Conservation (phyloP, 1,140 invertebrate species). For the Halyomorpha halys region DNA sequence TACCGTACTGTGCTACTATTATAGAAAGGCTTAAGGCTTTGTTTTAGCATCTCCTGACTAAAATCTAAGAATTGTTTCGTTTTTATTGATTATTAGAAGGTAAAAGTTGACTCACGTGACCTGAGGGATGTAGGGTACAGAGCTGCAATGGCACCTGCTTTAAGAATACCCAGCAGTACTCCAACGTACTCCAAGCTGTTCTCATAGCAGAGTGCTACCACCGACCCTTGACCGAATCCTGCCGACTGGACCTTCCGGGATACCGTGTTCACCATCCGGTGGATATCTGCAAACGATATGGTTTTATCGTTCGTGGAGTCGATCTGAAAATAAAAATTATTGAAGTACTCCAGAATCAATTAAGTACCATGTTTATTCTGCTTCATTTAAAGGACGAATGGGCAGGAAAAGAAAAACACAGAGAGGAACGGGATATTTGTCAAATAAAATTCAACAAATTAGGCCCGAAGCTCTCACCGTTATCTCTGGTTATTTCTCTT, state of each 20-base stretch:
- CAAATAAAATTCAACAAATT: too few relatives aligned
- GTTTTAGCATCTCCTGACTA: too few relatives aligned
- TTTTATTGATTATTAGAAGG: too few relatives aligned
- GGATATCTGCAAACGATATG: neutral
- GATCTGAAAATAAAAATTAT: neutral
- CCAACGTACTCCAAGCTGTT: slow-evolving; percentile 1
- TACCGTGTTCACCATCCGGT: neutral
- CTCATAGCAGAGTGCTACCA: neutral
- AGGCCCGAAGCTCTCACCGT: too few relatives aligned
- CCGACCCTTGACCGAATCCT: neutral
- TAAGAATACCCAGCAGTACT: neutral
- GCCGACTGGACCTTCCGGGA: neutral
- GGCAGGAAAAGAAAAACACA: too few relatives aligned
- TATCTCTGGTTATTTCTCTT: too few relatives aligned
- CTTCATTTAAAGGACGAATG: too few relatives aligned
- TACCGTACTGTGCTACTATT: too few relatives aligned
- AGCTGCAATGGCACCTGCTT: slow-evolving; percentile 1
- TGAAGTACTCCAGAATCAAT: neutral
- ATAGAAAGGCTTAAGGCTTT: too few relatives aligned
- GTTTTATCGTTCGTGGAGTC: neutral
- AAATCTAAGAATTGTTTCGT: too few relatives aligned
- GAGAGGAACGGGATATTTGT: too few relatives aligned
- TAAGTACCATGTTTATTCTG: too few relatives aligned
- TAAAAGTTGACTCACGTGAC: neutral
- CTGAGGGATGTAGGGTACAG: neutral